Evolutionary conservation across 1,140 invertebrate genomes (phyloP), one percentile per base, ranked within the genome.

Genomic region (Periplaneta americana): DNA sequence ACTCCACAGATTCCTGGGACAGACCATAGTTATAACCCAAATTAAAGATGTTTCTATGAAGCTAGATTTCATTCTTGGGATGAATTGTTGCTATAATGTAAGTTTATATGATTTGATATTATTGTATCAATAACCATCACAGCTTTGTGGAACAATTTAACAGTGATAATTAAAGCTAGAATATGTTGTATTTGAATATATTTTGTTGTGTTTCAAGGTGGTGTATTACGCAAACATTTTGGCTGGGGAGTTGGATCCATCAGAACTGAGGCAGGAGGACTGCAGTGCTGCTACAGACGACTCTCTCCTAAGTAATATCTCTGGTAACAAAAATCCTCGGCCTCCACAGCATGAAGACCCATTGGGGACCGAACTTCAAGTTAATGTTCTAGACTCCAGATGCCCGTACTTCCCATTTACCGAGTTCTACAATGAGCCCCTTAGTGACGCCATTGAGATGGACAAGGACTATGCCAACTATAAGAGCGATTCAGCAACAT

Each of bases 361-460:
- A 17, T 85, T 93, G 80, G 89, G 84, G 89, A 85, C 88, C 77
- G 88, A 89, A 86, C 89, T 98, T 80, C 91, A 92, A 85, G 90
- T 98, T 80, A 92, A 93, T 83, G 91, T 94, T 22, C 87, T 98
- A 82, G 95, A 98, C 86, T 94, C 95, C 85, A 91, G 96, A 57
- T 92, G 92, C 85, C 96, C 97, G 36, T 91, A 94, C 83, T 92
- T 98, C 87, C 92, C 95, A 33, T 96, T 96, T 86, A 92, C 93
- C 75, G 96, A 98, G 83, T 98, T 98, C 88, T 97, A 98, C 86
- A 98, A 98, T 86, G 97, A 98, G 87, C 94, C 95, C 4, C 89
- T 98, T 2, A 98, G 96, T 88, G 97, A 98, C 87, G 92, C 93
- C 79, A 93, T 98, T 79, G 96, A 98, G 88, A 97, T 98, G 93